phyloP scores from a whole-genome alignment of 2,888 invertebrate species.

The Nebria brevicollis region DNA sequence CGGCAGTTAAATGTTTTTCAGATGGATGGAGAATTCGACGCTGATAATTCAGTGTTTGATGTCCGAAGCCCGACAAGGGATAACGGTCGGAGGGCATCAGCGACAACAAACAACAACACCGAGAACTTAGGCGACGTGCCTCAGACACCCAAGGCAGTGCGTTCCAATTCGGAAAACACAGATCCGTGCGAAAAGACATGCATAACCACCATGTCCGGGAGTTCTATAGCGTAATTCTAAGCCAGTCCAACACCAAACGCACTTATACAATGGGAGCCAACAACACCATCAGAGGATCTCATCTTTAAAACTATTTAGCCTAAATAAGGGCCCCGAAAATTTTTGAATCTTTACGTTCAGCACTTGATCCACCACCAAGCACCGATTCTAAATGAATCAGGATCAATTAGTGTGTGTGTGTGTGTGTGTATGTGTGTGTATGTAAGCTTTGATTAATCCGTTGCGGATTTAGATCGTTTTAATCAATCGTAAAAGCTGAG shows the following conservation, averaged over 20 bases:
- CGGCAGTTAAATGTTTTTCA: constrained; percentile 62
- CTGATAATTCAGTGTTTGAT: constrained; percentile 71
- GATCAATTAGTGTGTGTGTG: constrained; percentile 6
- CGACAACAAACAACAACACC: constrained; percentile 65
- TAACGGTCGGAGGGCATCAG: constrained; percentile 63
- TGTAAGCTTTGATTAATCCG: constrained; percentile 10
- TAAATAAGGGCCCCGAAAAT: not conserved
- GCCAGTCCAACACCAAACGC: not conserved
- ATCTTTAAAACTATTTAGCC: not conserved
- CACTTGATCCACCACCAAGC: constrained; percentile 10
- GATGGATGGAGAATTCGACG: constrained; percentile 72
- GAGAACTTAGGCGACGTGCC: constrained; percentile 57
- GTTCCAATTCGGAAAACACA: constrained; percentile 67
- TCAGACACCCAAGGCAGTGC: constrained; percentile 63
- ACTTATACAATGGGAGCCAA: not conserved
- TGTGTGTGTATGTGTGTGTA: constrained; percentile 31
- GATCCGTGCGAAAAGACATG: constrained; percentile 66
- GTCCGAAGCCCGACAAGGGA: constrained; percentile 67
- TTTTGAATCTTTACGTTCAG: not conserved
- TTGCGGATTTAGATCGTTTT: not conserved
- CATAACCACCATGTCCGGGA: constrained; percentile 68
- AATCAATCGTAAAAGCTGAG: not conserved
- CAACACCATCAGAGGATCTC: not conserved
- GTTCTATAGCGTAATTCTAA: constrained; percentile 67
- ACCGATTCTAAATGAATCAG: not conserved